Base-by-base conservation (phyloP, 1,140 invertebrate species). In the Drosophila pseudoananassae region DNA sequence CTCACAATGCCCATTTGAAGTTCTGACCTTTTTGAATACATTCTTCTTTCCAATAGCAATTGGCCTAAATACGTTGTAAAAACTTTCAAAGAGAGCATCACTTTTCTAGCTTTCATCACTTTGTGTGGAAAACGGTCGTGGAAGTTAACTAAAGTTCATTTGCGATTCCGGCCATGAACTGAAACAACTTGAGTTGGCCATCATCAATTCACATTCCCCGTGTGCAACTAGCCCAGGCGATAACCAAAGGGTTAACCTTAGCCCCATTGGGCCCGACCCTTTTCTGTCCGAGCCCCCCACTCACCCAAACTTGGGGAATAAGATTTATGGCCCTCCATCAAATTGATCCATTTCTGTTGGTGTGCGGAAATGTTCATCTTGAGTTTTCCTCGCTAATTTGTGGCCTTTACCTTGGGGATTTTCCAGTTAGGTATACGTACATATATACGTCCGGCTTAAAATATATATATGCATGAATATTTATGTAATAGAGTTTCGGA, bases 351-450 rank as follows among this genome's bases (percentile, higher is more conserved):
- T 69, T 68, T 55, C 50, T 31, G 50, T 65, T 38, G 33, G 38
- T 40, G 4, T 4, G 20, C 25, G 10, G 25, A 51, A n/a, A 14
- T n/a, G n/a, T 40, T 64, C 29, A 40, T 17, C 59, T 51, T 68
- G 65, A 68, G 40, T 68, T 69, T 69, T 56, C 40, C 52, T 56
- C 50, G 66, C 66, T 68, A 69, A 69, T 69, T 70, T 70, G 50
- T 51, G 51, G 51, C 64, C 65, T 46, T 45, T 54, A 47, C 63
- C 63, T 68, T 68, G 38, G 65, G 49, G 65, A 46, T 65, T 65
- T 45, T 7, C 3, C n/a, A 27, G 33, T 40, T 31, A 29, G 36
- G 15, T 53, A 29, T 29, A 36, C 0, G 50, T n/a, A 17, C 4
- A 27, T 17, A 6, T 17, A n/a, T 59, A n/a, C 9, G n/a, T 15